Evolutionary conservation across 2,888 invertebrate genomes (phyloP).

Genomic region (Sclerodermus sp.): DNA sequence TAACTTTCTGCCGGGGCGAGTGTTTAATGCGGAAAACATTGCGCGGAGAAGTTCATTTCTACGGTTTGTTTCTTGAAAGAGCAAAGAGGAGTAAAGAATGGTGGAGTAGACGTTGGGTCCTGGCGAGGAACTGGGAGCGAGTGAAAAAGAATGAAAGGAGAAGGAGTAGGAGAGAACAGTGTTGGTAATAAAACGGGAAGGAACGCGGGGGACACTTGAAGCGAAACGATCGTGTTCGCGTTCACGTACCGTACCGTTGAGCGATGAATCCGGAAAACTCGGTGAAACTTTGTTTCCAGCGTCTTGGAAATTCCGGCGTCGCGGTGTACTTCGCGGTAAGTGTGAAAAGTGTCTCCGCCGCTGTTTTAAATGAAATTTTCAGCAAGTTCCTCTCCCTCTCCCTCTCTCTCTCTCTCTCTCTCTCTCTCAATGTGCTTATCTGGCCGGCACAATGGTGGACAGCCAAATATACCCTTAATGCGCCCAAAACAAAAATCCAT

Average conservation of each 20-base stretch:
- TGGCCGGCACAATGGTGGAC: not conserved
- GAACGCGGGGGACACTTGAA: not conserved
- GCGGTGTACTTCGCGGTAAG: not conserved
- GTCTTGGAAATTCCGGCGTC: not conserved
- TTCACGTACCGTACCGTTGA: not conserved
- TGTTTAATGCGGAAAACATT: too few species aligned
- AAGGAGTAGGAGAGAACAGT: not conserved
- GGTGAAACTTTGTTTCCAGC: too few species aligned
- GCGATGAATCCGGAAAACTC: too few species aligned
- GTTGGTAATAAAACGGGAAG: not conserved
- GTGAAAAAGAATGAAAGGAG: too few species aligned
- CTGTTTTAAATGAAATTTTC: not conserved
- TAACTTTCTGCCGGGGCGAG: too few species aligned
- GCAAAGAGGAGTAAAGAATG: too few species aligned
- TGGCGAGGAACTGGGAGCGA: too few species aligned
- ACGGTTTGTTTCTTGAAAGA: too few species aligned
- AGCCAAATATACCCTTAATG: not conserved
- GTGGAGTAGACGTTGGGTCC: too few species aligned
- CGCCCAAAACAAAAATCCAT: not conserved
- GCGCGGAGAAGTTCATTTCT: too few species aligned
- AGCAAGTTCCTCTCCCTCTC: not conserved
- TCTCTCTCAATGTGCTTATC: not conserved
- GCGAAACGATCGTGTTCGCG: not conserved
- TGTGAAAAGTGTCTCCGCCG: not conserved
- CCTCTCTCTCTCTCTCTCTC: not conserved